phyloP scores from a whole-genome alignment of 1,140 invertebrate genomes.

The Drosophila aff. region DNA sequence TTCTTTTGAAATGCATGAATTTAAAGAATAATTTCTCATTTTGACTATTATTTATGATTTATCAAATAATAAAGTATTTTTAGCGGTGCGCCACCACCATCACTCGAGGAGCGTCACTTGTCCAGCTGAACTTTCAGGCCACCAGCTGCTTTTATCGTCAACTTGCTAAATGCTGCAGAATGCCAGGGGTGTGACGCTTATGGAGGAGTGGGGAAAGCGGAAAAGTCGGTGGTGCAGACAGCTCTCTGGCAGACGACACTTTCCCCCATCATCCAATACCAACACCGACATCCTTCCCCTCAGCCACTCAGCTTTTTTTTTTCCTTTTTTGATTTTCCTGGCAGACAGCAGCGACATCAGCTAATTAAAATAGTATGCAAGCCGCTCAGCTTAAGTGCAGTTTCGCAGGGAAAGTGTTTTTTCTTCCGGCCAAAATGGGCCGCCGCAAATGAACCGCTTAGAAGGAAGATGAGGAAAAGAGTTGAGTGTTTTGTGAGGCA shows the following conservation, averaged over 20 bases:
- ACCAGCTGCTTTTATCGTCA: constrained; percentile 46
- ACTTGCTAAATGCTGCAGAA: constrained; percentile 16
- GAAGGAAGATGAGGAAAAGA: constrained; percentile 1
- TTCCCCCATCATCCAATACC: not conserved
- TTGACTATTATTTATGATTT: not conserved
- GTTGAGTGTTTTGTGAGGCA: constrained; percentile 8
- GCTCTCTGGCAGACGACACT: constrained; percentile 37
- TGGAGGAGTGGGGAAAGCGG: not conserved
- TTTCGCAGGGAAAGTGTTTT: constrained; percentile 44
- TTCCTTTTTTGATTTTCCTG: not conserved
- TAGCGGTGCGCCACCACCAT: constrained; percentile 14
- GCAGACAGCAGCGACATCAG: constrained; percentile 46
- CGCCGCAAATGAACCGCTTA: constrained; percentile 18
- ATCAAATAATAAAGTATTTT: not conserved
- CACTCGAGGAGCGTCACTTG: constrained; percentile 25
- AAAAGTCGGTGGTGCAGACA: constrained; percentile 17
- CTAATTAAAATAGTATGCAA: constrained; percentile 77
- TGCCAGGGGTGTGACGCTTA: not conserved
- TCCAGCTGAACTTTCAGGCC: constrained; percentile 54
- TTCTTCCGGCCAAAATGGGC: constrained; percentile 22
- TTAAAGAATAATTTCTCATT: no score
- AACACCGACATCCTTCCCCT: no score
- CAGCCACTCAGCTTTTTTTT: constrained; percentile 1
- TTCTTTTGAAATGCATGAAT: no score
- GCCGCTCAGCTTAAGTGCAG: constrained; percentile 55